Conservation (phyloP, 2,888 invertebrate species). For the Chrysina gloriosa region DNA sequence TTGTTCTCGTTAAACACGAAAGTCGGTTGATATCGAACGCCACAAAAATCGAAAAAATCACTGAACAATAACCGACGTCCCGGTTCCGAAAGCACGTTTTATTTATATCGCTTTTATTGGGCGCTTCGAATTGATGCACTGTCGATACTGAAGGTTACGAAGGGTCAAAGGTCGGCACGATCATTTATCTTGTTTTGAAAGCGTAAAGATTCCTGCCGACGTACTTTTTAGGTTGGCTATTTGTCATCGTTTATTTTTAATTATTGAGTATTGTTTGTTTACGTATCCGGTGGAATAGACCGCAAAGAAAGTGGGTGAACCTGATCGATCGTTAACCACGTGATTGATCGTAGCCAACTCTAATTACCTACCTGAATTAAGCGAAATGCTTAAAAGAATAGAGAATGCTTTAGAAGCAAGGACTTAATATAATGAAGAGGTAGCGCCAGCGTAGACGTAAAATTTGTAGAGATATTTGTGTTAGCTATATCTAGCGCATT, state of each 20-base stretch:
- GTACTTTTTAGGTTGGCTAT: neutral
- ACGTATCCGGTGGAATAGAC: no score
- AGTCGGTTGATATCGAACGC: neutral
- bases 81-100: neutral
- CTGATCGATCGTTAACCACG: no score
- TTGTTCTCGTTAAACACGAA: neutral
- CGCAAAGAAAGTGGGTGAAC: no score
- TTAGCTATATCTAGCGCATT: no score
- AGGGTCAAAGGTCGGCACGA: constrained; percentile 4
- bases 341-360: no score
- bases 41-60: constrained; percentile 7
- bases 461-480: no score
- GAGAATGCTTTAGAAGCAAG: no score
- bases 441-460: no score
- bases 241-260: neutral
- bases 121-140: neutral
- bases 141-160: neutral
- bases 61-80: constrained; percentile 1
- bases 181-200: constrained; percentile 5
- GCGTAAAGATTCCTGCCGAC: neutral
- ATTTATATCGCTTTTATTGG: constrained; percentile 21
- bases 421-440: no score
- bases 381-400: no score
- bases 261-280: neutral
- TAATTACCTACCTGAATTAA: no score